Percentiles rank a stretch among this genome's conserved stretches.
These are phyloP conservation scores for Stichodactyla helianthus DNA, from an alignment of 64 coral and sea anemone genomes.

Conservation along the genomic window DNA sequence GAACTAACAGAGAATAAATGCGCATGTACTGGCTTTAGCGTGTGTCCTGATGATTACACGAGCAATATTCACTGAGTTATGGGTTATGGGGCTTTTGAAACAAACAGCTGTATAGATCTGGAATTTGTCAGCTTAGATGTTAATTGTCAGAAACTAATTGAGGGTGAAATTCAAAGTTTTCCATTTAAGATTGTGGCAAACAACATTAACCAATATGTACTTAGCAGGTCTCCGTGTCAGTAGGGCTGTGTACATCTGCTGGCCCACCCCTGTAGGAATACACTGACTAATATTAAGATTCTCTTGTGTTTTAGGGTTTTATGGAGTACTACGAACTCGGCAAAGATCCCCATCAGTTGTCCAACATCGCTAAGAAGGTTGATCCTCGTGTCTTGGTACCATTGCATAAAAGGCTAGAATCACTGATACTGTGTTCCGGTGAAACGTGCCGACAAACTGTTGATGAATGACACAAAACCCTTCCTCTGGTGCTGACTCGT, in stretches of 20 bases:
- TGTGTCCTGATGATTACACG: too few species aligned
- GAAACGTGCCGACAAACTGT: slow-evolving; percentile 42
- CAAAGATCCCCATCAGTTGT: slow-evolving; percentile 67
- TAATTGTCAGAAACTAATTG: not conserved
- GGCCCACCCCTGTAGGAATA: not conserved
- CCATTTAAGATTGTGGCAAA: not conserved
- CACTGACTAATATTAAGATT: not conserved
- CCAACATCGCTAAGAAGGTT: slow-evolving; percentile 49
- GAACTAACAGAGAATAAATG: too few species aligned
- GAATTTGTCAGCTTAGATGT: too few species aligned
- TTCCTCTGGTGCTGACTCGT: not conserved
- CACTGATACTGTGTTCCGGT: slow-evolving; percentile 52
- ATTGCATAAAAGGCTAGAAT: slow-evolving; percentile 42
- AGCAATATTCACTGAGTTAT: too few species aligned
- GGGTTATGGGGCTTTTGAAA: too few species aligned
- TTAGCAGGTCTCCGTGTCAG: not conserved
- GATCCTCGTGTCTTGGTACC: slow-evolving; percentile 36
- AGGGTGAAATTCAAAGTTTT: not conserved
- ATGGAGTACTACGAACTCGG: slow-evolving; percentile 73
- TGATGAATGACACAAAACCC: not conserved
- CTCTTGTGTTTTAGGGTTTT: slow-evolving; percentile 43
- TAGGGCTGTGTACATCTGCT: not conserved
- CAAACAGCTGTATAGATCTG: too few species aligned
- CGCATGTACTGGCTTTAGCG: too few species aligned
- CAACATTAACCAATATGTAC: not conserved